Conservation (phyloP, 2,888 invertebrate genomes). For the Limnephilus rhombicus region DNA sequence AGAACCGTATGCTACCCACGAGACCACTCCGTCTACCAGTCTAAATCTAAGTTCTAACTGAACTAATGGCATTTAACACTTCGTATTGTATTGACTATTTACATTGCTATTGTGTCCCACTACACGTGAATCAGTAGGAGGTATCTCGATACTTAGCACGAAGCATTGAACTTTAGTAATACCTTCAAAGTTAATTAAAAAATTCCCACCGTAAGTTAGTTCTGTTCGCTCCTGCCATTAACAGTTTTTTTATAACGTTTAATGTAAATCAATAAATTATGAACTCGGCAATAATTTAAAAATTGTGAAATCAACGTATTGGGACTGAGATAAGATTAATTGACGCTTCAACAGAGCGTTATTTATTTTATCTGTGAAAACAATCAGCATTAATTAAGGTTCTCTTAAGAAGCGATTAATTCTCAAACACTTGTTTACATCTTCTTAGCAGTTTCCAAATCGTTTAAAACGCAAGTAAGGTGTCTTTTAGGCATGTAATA, state of each 20-base stretch:
- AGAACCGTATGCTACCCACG: not conserved
- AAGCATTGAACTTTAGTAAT: not conserved
- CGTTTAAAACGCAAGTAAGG: not conserved
- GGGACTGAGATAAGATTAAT: not conserved
- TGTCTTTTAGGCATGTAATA: not conserved
- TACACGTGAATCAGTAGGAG: not conserved
- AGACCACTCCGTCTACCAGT: conserved; percentile 3
- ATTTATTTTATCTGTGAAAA: not conserved
- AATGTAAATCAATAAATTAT: conserved; percentile 1
- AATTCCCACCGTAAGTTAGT: not conserved
- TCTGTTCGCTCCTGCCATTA: not conserved
- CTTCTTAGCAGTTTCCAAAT: not conserved
- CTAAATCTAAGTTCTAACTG: not conserved
- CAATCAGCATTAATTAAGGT: not conserved
- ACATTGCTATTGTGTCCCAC: not conserved
- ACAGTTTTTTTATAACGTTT: not conserved
- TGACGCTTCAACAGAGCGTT: not conserved
- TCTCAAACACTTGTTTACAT: not conserved
- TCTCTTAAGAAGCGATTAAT: not conserved
- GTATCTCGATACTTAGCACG: not conserved
- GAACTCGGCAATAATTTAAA: not conserved
- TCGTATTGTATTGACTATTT: conserved; percentile 25
- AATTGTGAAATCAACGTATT: not conserved
- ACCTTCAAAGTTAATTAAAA: not conserved
- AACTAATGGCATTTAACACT: conserved; percentile 18